Base-by-base conservation (phyloP, 2,113 vertebrate genomes). In the Ammospiza nelsoni region DNA sequence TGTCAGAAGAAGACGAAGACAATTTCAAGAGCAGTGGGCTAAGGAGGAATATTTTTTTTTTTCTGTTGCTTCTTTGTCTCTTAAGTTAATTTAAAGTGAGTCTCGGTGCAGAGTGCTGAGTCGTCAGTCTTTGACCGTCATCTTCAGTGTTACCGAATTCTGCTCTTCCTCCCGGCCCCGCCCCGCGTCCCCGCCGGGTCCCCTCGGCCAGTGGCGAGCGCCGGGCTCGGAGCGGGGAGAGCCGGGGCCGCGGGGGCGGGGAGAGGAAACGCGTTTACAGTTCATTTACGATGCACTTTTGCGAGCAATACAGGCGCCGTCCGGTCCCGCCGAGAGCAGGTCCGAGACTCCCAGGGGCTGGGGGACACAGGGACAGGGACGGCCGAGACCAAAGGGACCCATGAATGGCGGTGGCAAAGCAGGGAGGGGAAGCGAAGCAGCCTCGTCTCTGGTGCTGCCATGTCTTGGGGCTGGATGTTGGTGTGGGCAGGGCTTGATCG, bases 71-170 rank as follows among this genome's bases (percentile, higher is more conserved):
- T 97, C 96, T 91, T 91, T 94, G 87, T 96, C 92, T 95, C 90
- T 94, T 96, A 96, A 95, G 92, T 97, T 97, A 97, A 97, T 97
- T 97, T 96, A 96, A 96, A 94, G 95, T 94, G 95, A 93, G 89
- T 95, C 87, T 95, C 91, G 78, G 94, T 94, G 93, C 88, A 72
- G 76, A 71, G 82, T 92, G 92, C 92, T 91, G 93, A 90, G 84
- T 92, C 57, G 74, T 91, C 91, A 76, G 82, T 87, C 89, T 71
- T 88, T 84, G 81, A 48, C 80, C 86, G 39, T 86, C 91, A 61
- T 39, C 89, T 78, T 57, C 94, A 93, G 91, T 35, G 74, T 91
- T 88, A 71, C 88, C 10, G 54, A 85, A 31, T 83, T 74, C 83
- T 84, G 77, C 91, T 78, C 91, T 94, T 82, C 73, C 88, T 87